phyloP scores from a whole-genome alignment of 2,888 invertebrate species.

The Cynaeus angustus region DNA sequence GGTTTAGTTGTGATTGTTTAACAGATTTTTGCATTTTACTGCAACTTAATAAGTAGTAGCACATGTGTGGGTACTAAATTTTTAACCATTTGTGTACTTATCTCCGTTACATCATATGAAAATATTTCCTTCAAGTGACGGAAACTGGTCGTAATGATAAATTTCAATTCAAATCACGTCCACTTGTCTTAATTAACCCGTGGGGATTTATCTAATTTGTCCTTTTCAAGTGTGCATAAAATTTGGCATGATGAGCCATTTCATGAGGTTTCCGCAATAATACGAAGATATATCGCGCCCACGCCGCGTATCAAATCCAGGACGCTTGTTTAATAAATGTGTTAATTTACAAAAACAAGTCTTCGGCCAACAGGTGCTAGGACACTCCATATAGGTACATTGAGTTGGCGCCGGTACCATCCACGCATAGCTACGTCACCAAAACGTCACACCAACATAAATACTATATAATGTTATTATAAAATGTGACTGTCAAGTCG shows the following conservation, averaged over 20 bases:
- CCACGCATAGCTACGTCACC: constrained; percentile 61
- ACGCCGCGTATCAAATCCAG: constrained; percentile 46
- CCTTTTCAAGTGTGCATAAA: constrained; percentile 12
- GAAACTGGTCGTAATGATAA: neutral
- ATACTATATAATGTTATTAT: constrained; percentile 49
- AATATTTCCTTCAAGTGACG: neutral
- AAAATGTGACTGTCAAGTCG: constrained; percentile 50
- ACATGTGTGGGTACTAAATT: constrained; percentile 1
- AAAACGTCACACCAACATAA: constrained; percentile 52
- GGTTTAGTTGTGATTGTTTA: neutral
- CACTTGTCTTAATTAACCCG: constrained; percentile 1
- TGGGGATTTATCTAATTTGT: constrained; percentile 10
- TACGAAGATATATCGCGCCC: constrained; percentile 35
- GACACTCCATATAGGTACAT: constrained; percentile 65
- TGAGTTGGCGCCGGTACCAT: constrained; percentile 63
- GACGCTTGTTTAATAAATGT: constrained; percentile 54
- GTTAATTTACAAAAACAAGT: constrained; percentile 56
- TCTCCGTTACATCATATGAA: neutral
- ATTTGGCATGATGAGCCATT: constrained; percentile 20
- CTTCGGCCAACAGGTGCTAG: constrained; percentile 61
- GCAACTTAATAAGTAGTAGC: constrained; percentile 4
- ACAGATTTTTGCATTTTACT: neutral
- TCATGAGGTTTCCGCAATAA: constrained; percentile 39
- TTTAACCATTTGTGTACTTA: neutral
- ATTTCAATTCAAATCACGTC: neutral